Conservation (phyloP, 2,113 vertebrate genomes). For the Boleophthalmus pectinirostris region DNA sequence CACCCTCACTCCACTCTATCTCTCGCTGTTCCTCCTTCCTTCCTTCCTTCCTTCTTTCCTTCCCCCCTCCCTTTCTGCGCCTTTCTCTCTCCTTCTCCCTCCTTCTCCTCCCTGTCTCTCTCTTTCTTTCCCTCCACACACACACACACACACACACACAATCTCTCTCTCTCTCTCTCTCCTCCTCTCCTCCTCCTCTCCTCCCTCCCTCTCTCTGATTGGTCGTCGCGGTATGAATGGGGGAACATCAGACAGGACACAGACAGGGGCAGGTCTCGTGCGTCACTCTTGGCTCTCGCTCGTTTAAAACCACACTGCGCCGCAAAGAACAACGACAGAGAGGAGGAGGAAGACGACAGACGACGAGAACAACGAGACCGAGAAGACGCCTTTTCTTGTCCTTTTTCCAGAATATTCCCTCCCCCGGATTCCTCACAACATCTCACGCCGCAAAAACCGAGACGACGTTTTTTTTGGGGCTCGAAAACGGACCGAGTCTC, state of each 20-base stretch:
- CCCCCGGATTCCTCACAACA: neutral
- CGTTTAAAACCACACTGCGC: slow-evolving; percentile 3
- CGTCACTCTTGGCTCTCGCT: neutral
- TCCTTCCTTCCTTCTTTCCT: no score
- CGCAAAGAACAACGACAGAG: no score
- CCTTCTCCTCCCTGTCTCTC: no score
- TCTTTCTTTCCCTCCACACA: no score
- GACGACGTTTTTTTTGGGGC: neutral
- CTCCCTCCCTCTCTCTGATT: neutral
- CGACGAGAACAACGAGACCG: no score
- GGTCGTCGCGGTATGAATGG: neutral
- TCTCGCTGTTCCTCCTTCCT: no score
- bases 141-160: no score
- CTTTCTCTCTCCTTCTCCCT: no score
- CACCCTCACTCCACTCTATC: neutral
- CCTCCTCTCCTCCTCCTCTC: no score
- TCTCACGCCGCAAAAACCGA: neutral
- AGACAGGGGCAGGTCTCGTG: slow-evolving; percentile 7
- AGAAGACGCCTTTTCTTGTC: neutral
- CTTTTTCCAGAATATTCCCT: slow-evolving; percentile 1
- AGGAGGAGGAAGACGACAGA: no score
- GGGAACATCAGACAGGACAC: neutral
- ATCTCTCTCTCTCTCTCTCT: neutral
- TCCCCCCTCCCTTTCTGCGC: no score
- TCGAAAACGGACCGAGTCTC: neutral